Conservation (phyloP, 2,888 invertebrate genomes). For the Ennomos fuscantarius region DNA sequence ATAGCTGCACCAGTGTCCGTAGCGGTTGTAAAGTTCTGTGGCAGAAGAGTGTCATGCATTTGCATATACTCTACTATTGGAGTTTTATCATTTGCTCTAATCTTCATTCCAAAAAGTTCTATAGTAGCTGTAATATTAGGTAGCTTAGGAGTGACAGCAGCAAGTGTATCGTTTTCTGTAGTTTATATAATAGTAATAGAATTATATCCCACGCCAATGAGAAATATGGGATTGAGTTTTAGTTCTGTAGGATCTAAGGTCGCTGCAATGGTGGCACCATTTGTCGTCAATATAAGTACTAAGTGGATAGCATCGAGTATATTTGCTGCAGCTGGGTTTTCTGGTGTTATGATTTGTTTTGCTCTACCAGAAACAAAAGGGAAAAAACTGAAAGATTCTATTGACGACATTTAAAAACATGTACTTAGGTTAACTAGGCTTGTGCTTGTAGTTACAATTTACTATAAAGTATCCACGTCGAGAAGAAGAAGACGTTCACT, state of each 20-base stretch:
- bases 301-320: constrained; percentile 58
- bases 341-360: constrained; percentile 53
- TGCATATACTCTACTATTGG: constrained; percentile 41
- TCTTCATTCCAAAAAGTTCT: constrained; percentile 48
- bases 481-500: too few species aligned
- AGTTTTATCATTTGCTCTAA: constrained; percentile 47
- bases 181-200: constrained; percentile 57
- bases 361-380: constrained; percentile 66
- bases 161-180: constrained; percentile 44
- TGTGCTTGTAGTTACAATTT: too few species aligned
- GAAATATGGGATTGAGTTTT: constrained; percentile 62
- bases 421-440: too few species aligned
- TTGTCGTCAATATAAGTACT: constrained; percentile 55
- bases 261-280: constrained; percentile 63
- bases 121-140: constrained; percentile 49
- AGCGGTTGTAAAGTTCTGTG: constrained; percentile 49
- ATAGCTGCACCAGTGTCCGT: constrained; percentile 46
- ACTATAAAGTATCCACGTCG: too few species aligned
- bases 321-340: constrained; percentile 55
- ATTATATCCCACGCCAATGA: constrained; percentile 63
- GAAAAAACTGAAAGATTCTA: constrained; percentile 55
- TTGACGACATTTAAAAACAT: constrained; percentile 27
- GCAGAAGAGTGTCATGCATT: constrained; percentile 50
- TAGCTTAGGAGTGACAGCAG: constrained; percentile 45
- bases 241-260: constrained; percentile 55